These are phyloP conservation scores for Phodopus roborovskii DNA, from an alignment of 2,113 vertebrate genomes.

Conservation along the genomic window DNA sequence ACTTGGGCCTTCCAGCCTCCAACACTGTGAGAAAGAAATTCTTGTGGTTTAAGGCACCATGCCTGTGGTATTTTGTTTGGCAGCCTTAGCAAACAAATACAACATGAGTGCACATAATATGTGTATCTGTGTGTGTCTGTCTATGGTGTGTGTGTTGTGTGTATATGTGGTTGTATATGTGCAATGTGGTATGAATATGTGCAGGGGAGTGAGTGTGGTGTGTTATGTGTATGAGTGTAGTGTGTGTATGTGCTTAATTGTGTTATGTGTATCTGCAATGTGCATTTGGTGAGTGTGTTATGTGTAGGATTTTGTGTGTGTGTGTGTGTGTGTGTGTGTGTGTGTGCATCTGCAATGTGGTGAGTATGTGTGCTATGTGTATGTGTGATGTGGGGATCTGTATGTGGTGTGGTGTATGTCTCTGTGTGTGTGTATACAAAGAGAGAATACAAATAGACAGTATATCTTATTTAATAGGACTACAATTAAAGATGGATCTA, in stretches of 20 bases:
- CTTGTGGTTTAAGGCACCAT: neutral
- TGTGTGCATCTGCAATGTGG: neutral
- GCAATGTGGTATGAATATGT: neutral
- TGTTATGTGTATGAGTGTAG: neutral
- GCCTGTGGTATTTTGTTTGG: fast-evolving
- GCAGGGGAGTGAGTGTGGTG: neutral
- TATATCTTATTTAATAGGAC: neutral
- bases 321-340: neutral
- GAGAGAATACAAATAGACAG: neutral
- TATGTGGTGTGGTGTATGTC: neutral
- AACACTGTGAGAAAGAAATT: neutral
- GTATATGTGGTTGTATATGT: neutral
- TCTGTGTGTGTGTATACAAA: neutral
- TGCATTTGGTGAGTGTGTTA: neutral
- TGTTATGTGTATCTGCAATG: neutral
- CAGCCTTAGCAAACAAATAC: too few species aligned
- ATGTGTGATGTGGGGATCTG: neutral
- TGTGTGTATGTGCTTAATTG: neutral
- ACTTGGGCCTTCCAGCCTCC: neutral
- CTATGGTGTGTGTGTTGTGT: neutral
- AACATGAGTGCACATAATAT: fast-evolving
- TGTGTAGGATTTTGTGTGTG: neutral
- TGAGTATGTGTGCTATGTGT: neutral
- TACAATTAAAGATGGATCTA: neutral
- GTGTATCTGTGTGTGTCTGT: neutral